These are phyloP conservation scores for Rousettus leschenaultii DNA, from an alignment of 2,113 vertebrate species.

Conservation along the genomic window DNA sequence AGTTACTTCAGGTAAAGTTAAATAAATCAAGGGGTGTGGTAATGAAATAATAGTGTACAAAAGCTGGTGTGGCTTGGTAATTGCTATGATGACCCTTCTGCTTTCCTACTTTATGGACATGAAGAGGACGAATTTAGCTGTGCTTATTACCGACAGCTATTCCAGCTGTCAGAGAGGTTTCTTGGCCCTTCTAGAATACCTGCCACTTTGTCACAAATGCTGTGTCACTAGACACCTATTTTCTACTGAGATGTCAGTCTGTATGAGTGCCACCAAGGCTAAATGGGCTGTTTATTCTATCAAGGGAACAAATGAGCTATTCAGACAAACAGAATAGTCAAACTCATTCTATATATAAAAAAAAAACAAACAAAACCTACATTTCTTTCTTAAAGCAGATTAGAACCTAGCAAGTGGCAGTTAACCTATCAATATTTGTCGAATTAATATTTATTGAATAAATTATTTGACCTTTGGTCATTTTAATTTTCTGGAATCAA, in stretches of 20 bases:
- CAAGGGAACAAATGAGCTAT: not conserved
- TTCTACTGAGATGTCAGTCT: not conserved
- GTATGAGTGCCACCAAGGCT: not conserved
- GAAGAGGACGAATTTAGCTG: not conserved
- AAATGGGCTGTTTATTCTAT: not conserved
- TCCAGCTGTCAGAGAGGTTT: not conserved
- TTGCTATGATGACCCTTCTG: not conserved
- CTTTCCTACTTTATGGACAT: not conserved
- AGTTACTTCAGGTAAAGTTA: not conserved
- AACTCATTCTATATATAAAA: not conserved
- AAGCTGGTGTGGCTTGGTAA: not conserved
- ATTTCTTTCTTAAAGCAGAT: not conserved
- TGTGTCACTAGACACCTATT: not conserved
- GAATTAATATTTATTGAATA: slow-evolving; percentile 37
- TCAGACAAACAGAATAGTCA: not conserved
- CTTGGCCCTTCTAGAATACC: not conserved
- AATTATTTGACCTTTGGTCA: not conserved
- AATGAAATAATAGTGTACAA: not conserved
- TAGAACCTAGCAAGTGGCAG: not conserved
- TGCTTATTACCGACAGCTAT: not conserved
- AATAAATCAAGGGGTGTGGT: not conserved
- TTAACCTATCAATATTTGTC: slow-evolving; percentile 19
- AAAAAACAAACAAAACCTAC: no score
- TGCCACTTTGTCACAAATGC: not conserved
- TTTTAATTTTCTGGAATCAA: not conserved